These are phyloP conservation scores for Cyclophora albipunctata DNA, from an alignment of 2,888 invertebrate genomes.

Conservation along the genomic window DNA sequence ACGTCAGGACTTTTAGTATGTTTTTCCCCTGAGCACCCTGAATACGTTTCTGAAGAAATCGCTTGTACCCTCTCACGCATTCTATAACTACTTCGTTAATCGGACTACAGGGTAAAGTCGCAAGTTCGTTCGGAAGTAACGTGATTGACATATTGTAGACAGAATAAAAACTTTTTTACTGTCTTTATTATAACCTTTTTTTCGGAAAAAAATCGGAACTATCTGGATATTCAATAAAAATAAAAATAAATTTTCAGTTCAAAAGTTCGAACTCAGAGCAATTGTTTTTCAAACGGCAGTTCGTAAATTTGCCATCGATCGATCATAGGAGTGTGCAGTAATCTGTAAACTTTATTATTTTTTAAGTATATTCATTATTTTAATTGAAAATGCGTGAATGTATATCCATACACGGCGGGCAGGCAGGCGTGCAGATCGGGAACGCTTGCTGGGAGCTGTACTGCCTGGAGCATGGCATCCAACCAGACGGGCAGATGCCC, in stretches of 20 bases:
- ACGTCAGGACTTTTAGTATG: too few relatives aligned
- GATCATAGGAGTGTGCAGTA: constrained; percentile 15
- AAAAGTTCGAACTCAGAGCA: constrained; percentile 12
- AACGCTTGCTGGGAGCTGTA: constrained; percentile 92
- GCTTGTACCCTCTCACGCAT: too few relatives aligned
- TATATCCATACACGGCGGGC: constrained; percentile 66
- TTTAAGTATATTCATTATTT: constrained; percentile 43
- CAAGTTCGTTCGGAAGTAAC: too few relatives aligned
- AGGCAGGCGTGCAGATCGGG: constrained; percentile 87
- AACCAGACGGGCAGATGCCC: constrained; percentile 91
- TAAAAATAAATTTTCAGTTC: constrained; percentile 7
- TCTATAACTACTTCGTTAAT: too few relatives aligned
- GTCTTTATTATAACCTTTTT: too few relatives aligned
- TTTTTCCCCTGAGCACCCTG: too few relatives aligned
- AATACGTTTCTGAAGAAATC: too few relatives aligned
- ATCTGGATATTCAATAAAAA: too few relatives aligned
- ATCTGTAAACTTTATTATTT: constrained; percentile 26
- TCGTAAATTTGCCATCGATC: constrained; percentile 27
- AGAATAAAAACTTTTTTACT: too few relatives aligned
- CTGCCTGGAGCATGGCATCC: constrained; percentile 87
- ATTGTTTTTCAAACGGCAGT: constrained; percentile 24
- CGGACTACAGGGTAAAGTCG: too few relatives aligned
- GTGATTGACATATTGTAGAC: too few relatives aligned
- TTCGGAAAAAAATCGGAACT: too few relatives aligned
- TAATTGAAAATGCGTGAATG: constrained; percentile 59